Conservation (phyloP, 1,140 invertebrate species). For the Sitodiplosis mosellana region DNA sequence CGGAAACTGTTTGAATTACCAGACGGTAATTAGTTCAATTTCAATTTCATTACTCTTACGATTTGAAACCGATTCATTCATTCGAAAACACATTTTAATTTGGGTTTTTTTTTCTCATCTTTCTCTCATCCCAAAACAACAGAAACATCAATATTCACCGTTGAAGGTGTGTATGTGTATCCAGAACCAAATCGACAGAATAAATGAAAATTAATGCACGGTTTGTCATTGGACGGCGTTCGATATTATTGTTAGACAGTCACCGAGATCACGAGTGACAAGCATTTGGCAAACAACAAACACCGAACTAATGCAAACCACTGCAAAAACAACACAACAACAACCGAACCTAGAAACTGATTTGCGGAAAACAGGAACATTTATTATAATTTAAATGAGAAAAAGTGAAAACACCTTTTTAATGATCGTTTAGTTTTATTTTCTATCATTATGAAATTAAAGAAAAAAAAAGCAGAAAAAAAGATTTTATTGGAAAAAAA, state of each 20-base stretch:
- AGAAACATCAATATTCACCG: constrained; percentile 86
- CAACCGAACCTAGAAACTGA: no score
- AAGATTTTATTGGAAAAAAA: no score
- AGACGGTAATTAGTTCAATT: constrained; percentile 46
- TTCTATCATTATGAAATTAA: no score
- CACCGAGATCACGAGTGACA: no score
- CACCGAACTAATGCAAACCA: no score
- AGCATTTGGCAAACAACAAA: no score
- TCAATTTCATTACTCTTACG: background rate
- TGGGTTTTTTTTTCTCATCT: constrained; percentile 10
- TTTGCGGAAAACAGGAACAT: no score
- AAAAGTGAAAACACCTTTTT: no score
- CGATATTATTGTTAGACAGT: constrained; percentile 24
- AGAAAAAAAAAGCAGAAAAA: no score
- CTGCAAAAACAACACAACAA: no score
- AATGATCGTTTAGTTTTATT: no score
- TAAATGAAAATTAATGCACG: constrained; percentile 30
- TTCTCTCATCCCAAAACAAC: constrained; percentile 26
- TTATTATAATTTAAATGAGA: no score
- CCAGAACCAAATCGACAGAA: constrained; percentile 36
- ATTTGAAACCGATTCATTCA: constrained; percentile 1
- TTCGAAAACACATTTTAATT: constrained; percentile 3
- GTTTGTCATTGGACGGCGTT: constrained; percentile 25
- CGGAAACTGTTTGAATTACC: constrained; percentile 76
- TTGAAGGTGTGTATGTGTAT: constrained; percentile 64